A percentile compares a stretch with the other conserved stretches of the same genome.
phyloP scores from a whole-genome alignment of 2,113 vertebrate species.

The Alligator sinensis region DNA sequence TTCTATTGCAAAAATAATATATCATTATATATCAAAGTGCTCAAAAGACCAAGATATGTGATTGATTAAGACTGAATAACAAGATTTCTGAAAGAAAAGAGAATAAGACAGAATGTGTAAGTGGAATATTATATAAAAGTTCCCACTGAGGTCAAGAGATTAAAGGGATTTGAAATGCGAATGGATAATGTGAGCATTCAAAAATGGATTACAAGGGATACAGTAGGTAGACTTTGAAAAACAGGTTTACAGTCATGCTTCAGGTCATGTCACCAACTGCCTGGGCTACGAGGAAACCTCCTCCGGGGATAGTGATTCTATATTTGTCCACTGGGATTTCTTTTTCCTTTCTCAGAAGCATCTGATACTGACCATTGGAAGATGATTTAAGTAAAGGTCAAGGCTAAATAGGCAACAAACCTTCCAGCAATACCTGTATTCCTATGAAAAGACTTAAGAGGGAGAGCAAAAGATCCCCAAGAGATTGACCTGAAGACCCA shows the following conservation, averaged over 20 bases:
- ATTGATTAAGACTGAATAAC: not conserved
- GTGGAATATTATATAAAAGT: not conserved
- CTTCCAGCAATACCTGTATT: not conserved
- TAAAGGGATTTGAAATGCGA: not conserved
- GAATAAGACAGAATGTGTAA: conserved; percentile 26
- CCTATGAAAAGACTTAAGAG: not conserved
- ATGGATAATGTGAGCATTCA: not conserved
- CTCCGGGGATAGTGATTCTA: not conserved
- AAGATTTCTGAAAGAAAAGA: not conserved
- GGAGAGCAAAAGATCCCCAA: not conserved
- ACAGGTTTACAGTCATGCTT: not conserved
- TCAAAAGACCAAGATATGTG: conserved; percentile 1
- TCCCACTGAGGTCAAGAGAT: not conserved
- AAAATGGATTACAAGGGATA: not conserved
- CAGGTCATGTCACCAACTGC: not conserved
- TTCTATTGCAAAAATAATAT: not conserved
- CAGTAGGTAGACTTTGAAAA: not conserved
- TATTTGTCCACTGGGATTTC: not conserved
- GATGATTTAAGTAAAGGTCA: not conserved
- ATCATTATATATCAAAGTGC: not conserved
- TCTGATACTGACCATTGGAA: not conserved
- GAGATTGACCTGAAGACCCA: not conserved
- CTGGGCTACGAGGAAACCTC: not conserved
- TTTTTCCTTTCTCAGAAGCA: not conserved
- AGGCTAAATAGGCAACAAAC: not conserved